Base-by-base conservation (phyloP, 2,797 vertebrate genomes). In the Pipistrellus nathusii region DNA sequence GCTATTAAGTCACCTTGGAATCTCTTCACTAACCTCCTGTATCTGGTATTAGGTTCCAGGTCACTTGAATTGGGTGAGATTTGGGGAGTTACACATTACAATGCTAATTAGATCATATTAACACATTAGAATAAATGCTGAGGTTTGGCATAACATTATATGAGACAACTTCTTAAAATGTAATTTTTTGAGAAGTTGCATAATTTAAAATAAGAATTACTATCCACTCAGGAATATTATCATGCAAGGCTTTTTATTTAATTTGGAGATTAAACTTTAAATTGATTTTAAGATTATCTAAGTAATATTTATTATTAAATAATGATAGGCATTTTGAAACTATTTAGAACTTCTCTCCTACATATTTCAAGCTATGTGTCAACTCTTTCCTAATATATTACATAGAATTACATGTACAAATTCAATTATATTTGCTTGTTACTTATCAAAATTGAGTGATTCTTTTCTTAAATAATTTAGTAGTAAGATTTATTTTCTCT, bases 141-240 rank as follows among this genome's bases (percentile, higher is more conserved):
- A 94, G 48, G 62, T 69, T 77, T 94, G 62, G 38, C 46, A 53
- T 78, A 81, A 86, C 7, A 44, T 92, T 85, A 77, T 84, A 14
- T 30, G 3, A 20, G 11, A 41, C 27, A 86, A 66, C 10, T 41
- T 85, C 71, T 27, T 55, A n/a, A 95, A 93, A 44, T 27, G 4
- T 20, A 69, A 80, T 85, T 88, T 88, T 88, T 85, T 82, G 14
- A 83, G n/a, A 82, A 15, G 25, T 64, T 30, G 17, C 8, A 69
- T 82, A 92, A 76, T 85, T 90, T 75, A 17, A 88, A 90, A 27
- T 69, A 84, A 80, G 27, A 85, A 53, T 66, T 91, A 55, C 23
- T 86, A 57, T 77, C 62, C 32, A 84, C 62, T 9, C 10, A 44
- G 30, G 18, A 92, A 80, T 84, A 84, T 62, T 78, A 93, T 73